Evolutionary conservation across 1,140 invertebrate genomes (phyloP).

Genomic region (Trigoniulus corallinus): DNA sequence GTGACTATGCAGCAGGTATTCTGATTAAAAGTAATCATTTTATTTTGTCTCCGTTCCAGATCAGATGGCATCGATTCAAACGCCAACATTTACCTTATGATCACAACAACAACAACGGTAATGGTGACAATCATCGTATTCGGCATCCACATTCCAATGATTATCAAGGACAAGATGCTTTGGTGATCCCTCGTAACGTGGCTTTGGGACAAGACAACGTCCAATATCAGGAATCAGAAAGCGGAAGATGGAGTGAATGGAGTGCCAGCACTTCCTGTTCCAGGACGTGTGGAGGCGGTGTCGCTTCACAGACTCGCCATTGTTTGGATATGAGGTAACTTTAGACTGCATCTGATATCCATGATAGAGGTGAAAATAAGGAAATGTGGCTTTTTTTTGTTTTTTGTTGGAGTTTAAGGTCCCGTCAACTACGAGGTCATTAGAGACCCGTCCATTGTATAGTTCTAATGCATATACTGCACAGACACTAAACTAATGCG

Average conservation of each 20-base stretch:
- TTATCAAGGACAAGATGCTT: no score
- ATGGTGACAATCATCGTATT: neutral
- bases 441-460: no score
- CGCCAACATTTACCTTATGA: neutral
- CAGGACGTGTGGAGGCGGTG: slow-evolving; percentile 75
- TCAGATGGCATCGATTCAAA: neutral
- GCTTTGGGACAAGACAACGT: neutral
- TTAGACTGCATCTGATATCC: no score
- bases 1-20: no score
- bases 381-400: neutral
- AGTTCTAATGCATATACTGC: no score
- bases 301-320: slow-evolving; percentile 35
- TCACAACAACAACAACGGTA: neutral
- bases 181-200: neutral
- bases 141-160: neutral
- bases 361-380: neutral
- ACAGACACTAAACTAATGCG: no score
- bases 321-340: slow-evolving; percentile 17
- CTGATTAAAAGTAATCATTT: no score
- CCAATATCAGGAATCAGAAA: neutral
- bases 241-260: slow-evolving; percentile 39
- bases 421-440: no score
- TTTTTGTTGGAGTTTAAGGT: no score
- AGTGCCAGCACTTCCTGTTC: slow-evolving; percentile 56
- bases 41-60: neutral